Evolutionary conservation across 2,797 vertebrate species (phyloP).

Genomic region (Cheracebus regulus): DNA sequence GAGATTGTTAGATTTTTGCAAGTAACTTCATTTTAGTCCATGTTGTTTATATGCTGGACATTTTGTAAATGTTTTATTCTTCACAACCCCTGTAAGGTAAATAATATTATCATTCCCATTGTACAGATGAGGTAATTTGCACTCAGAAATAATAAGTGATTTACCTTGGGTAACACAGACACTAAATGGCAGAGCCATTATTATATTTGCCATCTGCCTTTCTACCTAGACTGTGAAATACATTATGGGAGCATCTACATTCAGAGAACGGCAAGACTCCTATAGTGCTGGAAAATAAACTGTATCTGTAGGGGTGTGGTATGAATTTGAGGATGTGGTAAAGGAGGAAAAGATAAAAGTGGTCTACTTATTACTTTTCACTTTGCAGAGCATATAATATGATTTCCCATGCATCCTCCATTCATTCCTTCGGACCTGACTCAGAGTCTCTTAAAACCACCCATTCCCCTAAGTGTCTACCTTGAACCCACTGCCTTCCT

Average conservation of each 20-base stretch:
- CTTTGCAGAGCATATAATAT: neutral
- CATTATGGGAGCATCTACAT: neutral
- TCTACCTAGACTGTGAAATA: neutral
- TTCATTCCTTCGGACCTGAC: neutral
- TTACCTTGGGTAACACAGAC: neutral
- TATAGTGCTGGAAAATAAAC: neutral
- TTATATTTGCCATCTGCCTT: neutral
- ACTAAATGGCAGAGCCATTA: neutral
- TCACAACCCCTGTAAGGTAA: neutral
- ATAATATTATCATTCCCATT: neutral
- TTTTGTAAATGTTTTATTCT: constrained; percentile 29
- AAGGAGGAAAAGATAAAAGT: neutral
- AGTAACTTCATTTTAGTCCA: constrained; percentile 20
- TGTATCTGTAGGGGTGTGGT: neutral
- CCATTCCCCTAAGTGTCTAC: neutral
- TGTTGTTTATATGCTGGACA: neutral
- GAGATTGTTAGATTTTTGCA: neutral
- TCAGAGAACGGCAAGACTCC: neutral
- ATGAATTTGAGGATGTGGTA: neutral
- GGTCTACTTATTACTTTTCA: neutral
- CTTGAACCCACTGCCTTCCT: neutral
- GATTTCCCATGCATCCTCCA: neutral
- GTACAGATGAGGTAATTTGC: neutral
- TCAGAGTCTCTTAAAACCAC: neutral
- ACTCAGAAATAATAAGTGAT: neutral